Conservation (phyloP, 1,140 invertebrate genomes). For the Drosophila parvula region DNA sequence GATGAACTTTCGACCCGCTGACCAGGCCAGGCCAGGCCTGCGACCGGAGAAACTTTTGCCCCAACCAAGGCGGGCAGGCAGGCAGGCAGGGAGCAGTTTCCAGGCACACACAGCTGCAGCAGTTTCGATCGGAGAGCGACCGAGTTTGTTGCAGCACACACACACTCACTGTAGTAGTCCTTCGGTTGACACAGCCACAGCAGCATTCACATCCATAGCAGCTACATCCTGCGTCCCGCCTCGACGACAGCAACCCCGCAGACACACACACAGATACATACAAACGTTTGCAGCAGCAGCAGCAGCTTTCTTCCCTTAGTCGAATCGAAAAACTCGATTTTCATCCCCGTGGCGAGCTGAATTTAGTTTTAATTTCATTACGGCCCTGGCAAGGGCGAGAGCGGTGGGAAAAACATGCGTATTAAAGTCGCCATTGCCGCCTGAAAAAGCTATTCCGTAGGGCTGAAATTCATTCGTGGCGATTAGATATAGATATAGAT, state of each 20-base stretch:
- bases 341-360: slow-evolving; percentile 72
- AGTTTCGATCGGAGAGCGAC: slow-evolving; percentile 62
- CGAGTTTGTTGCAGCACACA: slow-evolving; percentile 56
- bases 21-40: slow-evolving; percentile 23
- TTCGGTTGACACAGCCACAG: slow-evolving; percentile 44
- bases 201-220: slow-evolving; percentile 6
- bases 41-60: slow-evolving; percentile 46
- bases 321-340: slow-evolving; percentile 63
- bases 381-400: slow-evolving; percentile 9
- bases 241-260: slow-evolving; percentile 25
- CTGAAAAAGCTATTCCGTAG: slow-evolving; percentile 16
- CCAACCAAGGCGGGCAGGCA: slow-evolving; percentile 10
- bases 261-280: slow-evolving; percentile 28
- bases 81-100: slow-evolving; percentile 22
- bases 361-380: slow-evolving; percentile 78
- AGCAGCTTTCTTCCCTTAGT: slow-evolving; percentile 73
- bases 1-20: slow-evolving; percentile 64
- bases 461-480: slow-evolving; percentile 32
- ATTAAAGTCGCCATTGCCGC: slow-evolving; percentile 37
- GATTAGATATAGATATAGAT: slow-evolving; percentile 37
- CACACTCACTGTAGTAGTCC: slow-evolving; percentile 37
- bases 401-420: slow-evolving; percentile 48
- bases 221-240: slow-evolving; percentile 1
- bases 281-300: slow-evolving; percentile 22
- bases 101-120: slow-evolving; percentile 46